Percentiles rank a stretch among this genome's conserved stretches.
phyloP scores from a whole-genome alignment of 35 echinoderm and acorn worm species.

The Stichopus chloronotus region DNA sequence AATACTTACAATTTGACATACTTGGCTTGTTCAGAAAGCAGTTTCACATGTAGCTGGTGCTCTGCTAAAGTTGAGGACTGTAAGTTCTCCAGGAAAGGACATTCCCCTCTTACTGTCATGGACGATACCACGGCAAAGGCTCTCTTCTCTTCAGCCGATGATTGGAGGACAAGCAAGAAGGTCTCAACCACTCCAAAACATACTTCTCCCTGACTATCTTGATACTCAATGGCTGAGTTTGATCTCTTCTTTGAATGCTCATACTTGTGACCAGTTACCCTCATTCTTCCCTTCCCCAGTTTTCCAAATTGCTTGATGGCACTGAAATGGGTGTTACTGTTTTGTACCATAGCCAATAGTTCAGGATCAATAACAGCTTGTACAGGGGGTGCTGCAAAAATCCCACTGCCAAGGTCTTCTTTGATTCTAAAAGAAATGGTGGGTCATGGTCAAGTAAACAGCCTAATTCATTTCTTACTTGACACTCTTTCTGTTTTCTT shows the following conservation, averaged over 20 bases:
- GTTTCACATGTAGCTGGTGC: neutral
- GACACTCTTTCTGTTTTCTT: no score
- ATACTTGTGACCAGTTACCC: neutral
- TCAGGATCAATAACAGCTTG: neutral
- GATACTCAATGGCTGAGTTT: constrained; percentile 15
- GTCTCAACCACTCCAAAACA: constrained; percentile 34
- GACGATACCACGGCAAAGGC: neutral
- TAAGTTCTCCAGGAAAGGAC: neutral
- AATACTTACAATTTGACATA: neutral
- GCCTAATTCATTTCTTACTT: neutral
- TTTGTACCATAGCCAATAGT: neutral
- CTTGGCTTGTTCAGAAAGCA: constrained; percentile 43
- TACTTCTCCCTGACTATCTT: neutral
- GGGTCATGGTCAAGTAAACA: neutral
- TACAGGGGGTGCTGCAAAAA: neutral
- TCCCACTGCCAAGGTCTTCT: constrained; percentile 26
- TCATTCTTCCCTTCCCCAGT: neutral
- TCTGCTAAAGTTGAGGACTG: neutral
- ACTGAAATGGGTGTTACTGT: no score
- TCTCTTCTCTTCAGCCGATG: neutral
- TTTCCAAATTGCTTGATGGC: constrained; percentile 29
- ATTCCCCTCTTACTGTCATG: neutral
- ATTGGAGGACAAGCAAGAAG: constrained; percentile 15
- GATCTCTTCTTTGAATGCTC: neutral
- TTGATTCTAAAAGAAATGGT: constrained; percentile 7